Conservation (phyloP, 2,888 invertebrate species). For the Flabesymbios commensalis region DNA sequence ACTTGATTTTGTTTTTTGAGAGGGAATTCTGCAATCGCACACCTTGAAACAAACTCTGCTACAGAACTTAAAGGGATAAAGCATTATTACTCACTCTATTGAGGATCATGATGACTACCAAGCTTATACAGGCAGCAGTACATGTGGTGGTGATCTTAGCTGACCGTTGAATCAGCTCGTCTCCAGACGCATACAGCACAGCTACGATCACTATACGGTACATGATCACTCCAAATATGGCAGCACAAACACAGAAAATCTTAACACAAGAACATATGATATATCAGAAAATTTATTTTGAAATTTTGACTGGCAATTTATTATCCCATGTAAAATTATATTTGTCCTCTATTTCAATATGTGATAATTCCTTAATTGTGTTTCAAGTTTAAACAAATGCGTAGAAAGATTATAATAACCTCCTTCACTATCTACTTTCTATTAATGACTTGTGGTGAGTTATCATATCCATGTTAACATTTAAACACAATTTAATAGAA, state of each 20-base stretch:
- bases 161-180: conserved; percentile 58
- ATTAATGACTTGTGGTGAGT: too few relatives aligned
- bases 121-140: conserved; percentile 87
- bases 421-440: too few relatives aligned
- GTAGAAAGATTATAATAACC: too few relatives aligned
- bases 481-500: neutral
- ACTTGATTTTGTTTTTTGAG: too few relatives aligned
- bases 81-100: conserved; percentile 66
- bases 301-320: too few relatives aligned
- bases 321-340: too few relatives aligned
- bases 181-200: conserved; percentile 42
- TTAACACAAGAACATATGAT: conserved; percentile 55
- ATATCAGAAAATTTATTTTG: neutral
- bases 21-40: too few relatives aligned
- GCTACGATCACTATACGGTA: conserved; percentile 76
- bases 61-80: neutral
- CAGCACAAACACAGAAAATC: conserved; percentile 82
- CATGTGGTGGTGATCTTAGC: conserved; percentile 91
- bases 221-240: conserved; percentile 91
- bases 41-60: too few relatives aligned
- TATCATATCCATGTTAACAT: too few relatives aligned
- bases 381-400: too few relatives aligned
- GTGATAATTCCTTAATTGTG: too few relatives aligned
- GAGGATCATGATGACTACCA: conserved; percentile 87
- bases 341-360: too few relatives aligned